Base-by-base conservation (phyloP, 92 coral and sea anemone genomes). In the Blastomussa wellsi region DNA sequence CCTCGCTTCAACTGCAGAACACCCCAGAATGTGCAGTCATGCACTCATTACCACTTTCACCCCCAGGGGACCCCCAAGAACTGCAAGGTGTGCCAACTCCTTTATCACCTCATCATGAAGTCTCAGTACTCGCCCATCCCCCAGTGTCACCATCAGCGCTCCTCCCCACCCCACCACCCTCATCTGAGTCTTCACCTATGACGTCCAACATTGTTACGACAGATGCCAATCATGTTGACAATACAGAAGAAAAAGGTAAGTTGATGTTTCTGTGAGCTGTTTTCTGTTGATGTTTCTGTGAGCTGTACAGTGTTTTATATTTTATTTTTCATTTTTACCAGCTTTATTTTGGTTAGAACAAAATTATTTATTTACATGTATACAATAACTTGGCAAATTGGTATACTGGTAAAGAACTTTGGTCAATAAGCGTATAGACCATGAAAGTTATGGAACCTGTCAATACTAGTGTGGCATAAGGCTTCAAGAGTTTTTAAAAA, bases 121-220 rank as follows among this genome's bases (percentile, higher is more conserved):
- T 68, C 7, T 86, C 93, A 26, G 83, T 88, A n/a, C 48, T 62
- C 38, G 62, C 79, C 71, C 81, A 26, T 37, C 79, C 85, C 33
- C 28, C 86, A 20, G 81, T 79, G 60, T 78, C 98, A 26, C 92
- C 95, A 26, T 83, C 92, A 14, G 76, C 86, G 68, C 65, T 87
- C 41, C 88, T 92, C 79, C 98, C 98, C 36, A 94, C 98, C 42
- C 94, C 98, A 62, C 95, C 98, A 78, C 95, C 94, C 77, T 94
- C 98, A 33, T 86, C 77, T 60, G 98, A 90, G 39, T 65, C 91
- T 17, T 91, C 98, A 32, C 98, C 98, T 13, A 17, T 74, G 82
- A 72, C 79, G 67, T 79, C 32, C 28, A 59, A 57, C 11, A 37
- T 48, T 17, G 87, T 38, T 7, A 70, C 19, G 13, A 47, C 31